A percentile compares a stretch with the other conserved stretches of the same genome.
phyloP scores from a whole-genome alignment of 1,140 invertebrate genomes.

The Oreohelix idahoensis region DNA sequence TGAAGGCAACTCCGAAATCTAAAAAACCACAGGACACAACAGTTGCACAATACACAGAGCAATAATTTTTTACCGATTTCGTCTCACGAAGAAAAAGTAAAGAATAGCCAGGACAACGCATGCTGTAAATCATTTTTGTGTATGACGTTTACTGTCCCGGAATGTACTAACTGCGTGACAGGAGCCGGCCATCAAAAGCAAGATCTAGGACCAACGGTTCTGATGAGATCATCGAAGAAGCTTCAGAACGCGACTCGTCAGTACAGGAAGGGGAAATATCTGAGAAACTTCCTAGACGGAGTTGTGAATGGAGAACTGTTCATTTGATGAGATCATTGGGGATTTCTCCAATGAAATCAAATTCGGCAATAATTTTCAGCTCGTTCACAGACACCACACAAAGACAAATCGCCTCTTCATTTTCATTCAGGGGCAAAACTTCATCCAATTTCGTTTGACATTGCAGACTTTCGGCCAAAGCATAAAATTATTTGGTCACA shows the following conservation, averaged over 20 bases:
- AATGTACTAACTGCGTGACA: not conserved
- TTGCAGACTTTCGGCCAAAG: not conserved
- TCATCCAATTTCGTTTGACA: conserved; percentile 4
- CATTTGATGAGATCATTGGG: not conserved
- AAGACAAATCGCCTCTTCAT: not conserved
- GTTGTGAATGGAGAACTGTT: not conserved
- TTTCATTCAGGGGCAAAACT: not conserved
- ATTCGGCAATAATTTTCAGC: not conserved
- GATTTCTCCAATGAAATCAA: not conserved
- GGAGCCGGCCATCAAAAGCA: not conserved
- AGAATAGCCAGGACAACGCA: too few relatives aligned
- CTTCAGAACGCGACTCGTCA: not conserved
- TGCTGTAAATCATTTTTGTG: too few relatives aligned
- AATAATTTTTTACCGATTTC: too few relatives aligned
- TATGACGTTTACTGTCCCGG: not conserved
- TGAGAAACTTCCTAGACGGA: not conserved
- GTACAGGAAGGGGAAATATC: not conserved
- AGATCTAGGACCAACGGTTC: not conserved
- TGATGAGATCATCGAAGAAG: not conserved
- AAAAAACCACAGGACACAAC: too few relatives aligned
- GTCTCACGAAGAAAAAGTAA: too few relatives aligned
- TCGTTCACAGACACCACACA: not conserved
- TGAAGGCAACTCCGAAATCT: too few relatives aligned
- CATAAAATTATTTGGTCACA: conserved; percentile 20
- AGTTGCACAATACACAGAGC: too few relatives aligned